A percentile compares a stretch with the other conserved stretches of the same genome.
Conservation (phyloP, 2,888 invertebrate genomes). For the Ennomos quercinarius region DNA sequence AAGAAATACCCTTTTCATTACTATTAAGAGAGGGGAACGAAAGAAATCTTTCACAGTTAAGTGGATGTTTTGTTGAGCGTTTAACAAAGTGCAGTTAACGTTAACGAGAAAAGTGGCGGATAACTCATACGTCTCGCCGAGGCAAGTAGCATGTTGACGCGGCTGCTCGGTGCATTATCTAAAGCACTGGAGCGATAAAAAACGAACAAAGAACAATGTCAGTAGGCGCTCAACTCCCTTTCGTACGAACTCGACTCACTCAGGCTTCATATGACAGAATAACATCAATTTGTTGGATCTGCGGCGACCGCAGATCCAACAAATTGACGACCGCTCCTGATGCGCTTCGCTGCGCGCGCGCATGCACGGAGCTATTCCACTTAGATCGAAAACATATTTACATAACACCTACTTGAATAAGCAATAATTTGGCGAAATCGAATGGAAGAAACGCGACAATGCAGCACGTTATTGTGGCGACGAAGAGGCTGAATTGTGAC, state of each 20-base stretch:
- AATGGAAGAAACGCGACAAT: conserved; percentile 55
- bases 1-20: conserved; percentile 40
- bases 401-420: conserved; percentile 67
- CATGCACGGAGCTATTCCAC: conserved; percentile 64
- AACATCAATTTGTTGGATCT: conserved; percentile 68
- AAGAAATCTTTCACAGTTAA: conserved; percentile 64
- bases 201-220: conserved; percentile 84
- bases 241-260: conserved; percentile 72
- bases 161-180: conserved; percentile 72
- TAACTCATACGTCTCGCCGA: conserved; percentile 67
- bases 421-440: conserved; percentile 71
- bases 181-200: conserved; percentile 80
- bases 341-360: conserved; percentile 59
- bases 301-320: conserved; percentile 53
- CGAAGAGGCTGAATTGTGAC: conserved; percentile 21
- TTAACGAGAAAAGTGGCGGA: conserved; percentile 79
- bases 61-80: conserved; percentile 62
- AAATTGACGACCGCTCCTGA: conserved; percentile 57
- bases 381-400: conserved; percentile 66
- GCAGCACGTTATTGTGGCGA: conserved; percentile 38
- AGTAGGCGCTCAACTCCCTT: conserved; percentile 76
- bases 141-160: conserved; percentile 58
- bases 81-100: conserved; percentile 66
- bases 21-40: conserved; percentile 49
- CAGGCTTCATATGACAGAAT: conserved; percentile 75